phyloP scores from a whole-genome alignment of 2,888 invertebrate genomes.

The Dastarcus helophoroides region DNA sequence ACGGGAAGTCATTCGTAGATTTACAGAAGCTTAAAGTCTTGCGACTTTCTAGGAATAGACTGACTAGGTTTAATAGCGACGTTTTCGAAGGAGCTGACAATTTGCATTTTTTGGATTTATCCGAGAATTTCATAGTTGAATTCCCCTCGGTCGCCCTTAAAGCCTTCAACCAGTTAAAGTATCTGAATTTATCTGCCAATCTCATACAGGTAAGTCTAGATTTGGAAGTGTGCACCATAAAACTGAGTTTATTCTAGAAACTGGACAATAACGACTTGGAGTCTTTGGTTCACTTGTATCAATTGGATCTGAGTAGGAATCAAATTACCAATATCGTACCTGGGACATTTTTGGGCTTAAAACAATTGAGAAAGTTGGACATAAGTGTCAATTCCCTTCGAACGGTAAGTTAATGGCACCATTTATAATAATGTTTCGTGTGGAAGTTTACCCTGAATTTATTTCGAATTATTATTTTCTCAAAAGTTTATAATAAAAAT shows the following conservation, averaged over 20 bases:
- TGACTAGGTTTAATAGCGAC: constrained; percentile 72
- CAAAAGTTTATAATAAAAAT: too few species aligned
- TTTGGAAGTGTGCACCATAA: constrained; percentile 13
- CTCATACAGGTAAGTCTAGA: constrained; percentile 57
- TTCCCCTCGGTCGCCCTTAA: constrained; percentile 70
- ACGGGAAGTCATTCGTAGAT: constrained; percentile 62
- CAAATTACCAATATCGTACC: constrained; percentile 70
- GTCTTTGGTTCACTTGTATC: constrained; percentile 54
- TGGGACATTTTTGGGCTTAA: constrained; percentile 68
- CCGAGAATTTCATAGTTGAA: constrained; percentile 74
- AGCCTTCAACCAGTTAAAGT: constrained; percentile 55
- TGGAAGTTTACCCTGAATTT: too few species aligned
- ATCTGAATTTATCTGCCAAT: constrained; percentile 74
- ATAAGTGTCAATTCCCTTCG: constrained; percentile 77
- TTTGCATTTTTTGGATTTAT: constrained; percentile 69
- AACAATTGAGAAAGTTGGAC: constrained; percentile 60
- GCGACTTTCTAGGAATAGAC: constrained; percentile 65
- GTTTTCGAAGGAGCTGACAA: constrained; percentile 67
- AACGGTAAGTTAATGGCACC: constrained; percentile 52
- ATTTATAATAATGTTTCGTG: too few species aligned
- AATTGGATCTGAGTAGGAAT: constrained; percentile 74
- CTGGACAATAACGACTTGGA: constrained; percentile 64
- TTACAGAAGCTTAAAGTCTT: constrained; percentile 56
- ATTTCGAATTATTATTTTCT: too few species aligned
- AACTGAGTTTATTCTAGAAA: constrained; percentile 51